Evolutionary conservation across 2,113 vertebrate species (phyloP), one percentile per base, ranked within the genome.

Genomic region (Tinamus guttatus): DNA sequence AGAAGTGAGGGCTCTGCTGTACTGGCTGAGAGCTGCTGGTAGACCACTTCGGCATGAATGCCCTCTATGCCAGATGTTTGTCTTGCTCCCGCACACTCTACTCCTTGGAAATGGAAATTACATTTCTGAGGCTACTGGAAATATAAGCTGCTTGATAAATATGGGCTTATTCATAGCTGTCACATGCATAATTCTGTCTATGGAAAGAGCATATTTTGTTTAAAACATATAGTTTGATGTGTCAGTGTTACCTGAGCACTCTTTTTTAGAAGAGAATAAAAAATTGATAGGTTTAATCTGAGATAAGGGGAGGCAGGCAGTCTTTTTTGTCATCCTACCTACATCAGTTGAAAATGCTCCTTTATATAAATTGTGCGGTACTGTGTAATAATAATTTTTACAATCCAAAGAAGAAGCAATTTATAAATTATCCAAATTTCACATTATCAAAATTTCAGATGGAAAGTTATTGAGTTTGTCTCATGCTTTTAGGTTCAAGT

Each of bases 401-500:
- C 13, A 43, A n/a, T 36, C 69, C 8, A 87, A 68, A 70, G 27
- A 28, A 78, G 71, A 75, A 78, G 6, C 7, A 75, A 11, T 64
- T 90, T 2, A 11, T 45, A 63, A 64, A 7, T 90, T 73, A 82
- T 19, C 8, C 24, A 74, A 24, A 85, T 93, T 58, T 49, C 49
- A 49, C 21, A 49, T 49, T 49, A 49, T 82, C 21, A 62, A 9
- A 41, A 36, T 41, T 82, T 89, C 75, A n/a, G 2, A 56, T 76
- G 28, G 13, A 36, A 75, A 59, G 5, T 81, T 94, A 18, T 22
- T 38, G 6, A 83, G 22, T 81, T 93, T 90, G 47, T 90, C 13
- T 4, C 49, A 28, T 94, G 43, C 40, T 93, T 96, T 97, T 98
- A 97, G 99, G 99, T 97, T 99, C 99, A 59, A 99, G 99, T 98